Conservation (phyloP, 2,113 vertebrate genomes). For the Lophotis ruficrista region DNA sequence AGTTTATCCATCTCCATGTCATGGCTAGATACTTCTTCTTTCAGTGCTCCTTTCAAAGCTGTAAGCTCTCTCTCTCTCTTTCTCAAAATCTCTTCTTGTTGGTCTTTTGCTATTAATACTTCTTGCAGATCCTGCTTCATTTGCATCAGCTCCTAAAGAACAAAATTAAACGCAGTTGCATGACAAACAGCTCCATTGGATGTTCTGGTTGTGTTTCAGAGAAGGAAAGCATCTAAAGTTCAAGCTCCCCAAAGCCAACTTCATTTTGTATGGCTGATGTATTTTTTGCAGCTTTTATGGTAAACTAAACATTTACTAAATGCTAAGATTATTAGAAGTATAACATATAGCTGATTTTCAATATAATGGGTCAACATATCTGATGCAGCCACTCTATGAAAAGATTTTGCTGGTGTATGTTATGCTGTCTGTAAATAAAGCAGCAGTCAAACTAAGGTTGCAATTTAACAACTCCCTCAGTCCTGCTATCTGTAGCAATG, state of each 20-base stretch:
- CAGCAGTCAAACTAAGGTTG: background rate
- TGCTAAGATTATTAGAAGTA: background rate
- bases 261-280: rapidly evolving
- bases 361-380: background rate
- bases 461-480: background rate
- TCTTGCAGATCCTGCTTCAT: conserved; percentile 88
- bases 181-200: background rate
- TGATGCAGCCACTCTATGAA: background rate
- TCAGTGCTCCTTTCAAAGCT: conserved; percentile 92
- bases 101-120: conserved; percentile 85
- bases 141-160: conserved; percentile 85
- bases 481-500: background rate
- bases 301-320: background rate
- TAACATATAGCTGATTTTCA: background rate
- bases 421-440: background rate
- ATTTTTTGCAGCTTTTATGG: background rate
- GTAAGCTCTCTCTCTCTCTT: conserved; percentile 92
- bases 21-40: conserved; percentile 94
- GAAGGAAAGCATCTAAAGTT: background rate
- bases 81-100: conserved; percentile 90
- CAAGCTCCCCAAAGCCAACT: background rate
- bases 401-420: background rate
- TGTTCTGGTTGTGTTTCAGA: background rate
- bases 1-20: conserved; percentile 93
- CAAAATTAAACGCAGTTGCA: background rate